These are phyloP conservation scores for Dunckerocampus dactyliophorus DNA, from an alignment of 2,113 vertebrate species.

Conservation along the genomic window DNA sequence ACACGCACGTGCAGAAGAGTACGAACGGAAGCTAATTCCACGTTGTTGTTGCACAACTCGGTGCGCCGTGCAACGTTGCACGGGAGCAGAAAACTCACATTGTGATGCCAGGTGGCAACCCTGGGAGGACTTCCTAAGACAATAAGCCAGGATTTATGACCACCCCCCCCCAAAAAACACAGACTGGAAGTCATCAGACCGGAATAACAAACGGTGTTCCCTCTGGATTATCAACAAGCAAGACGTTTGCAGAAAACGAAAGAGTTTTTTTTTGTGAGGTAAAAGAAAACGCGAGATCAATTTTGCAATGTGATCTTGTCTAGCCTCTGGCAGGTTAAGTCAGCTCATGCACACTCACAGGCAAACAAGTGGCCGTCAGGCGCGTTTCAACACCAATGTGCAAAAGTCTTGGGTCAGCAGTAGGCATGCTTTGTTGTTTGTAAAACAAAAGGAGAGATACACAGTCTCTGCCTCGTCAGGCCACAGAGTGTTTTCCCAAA, in stretches of 20 bases:
- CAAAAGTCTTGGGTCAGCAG: neutral
- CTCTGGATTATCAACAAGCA: slow-evolving; percentile 17
- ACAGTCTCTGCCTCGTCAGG: too few relatives aligned
- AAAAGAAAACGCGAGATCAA: slow-evolving; percentile 1
- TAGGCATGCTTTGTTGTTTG: neutral
- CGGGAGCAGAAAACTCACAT: slow-evolving; percentile 35
- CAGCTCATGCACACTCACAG: neutral
- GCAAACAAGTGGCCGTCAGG: neutral
- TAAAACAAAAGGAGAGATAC: too few relatives aligned
- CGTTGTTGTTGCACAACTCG: slow-evolving; percentile 26
- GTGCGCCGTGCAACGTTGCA: slow-evolving; percentile 31
- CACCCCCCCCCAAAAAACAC: slow-evolving; percentile 20
- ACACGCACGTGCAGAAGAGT: neutral
- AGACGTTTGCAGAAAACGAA: neutral
- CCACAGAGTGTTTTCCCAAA: too few relatives aligned
- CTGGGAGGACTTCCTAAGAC: slow-evolving; percentile 57
- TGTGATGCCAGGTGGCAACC: slow-evolving; percentile 61
- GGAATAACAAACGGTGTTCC: slow-evolving; percentile 26
- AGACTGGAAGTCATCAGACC: slow-evolving; percentile 24
- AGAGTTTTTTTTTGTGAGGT: slow-evolving; percentile 5
- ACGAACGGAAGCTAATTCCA: slow-evolving; percentile 25
- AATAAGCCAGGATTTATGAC: slow-evolving; percentile 62
- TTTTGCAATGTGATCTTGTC: slow-evolving; percentile 1
- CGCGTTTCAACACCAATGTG: neutral
- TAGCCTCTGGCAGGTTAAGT: neutral